These are phyloP conservation scores for Callinectes sapidus DNA, from an alignment of 2,888 invertebrate species.

Conservation along the genomic window DNA sequence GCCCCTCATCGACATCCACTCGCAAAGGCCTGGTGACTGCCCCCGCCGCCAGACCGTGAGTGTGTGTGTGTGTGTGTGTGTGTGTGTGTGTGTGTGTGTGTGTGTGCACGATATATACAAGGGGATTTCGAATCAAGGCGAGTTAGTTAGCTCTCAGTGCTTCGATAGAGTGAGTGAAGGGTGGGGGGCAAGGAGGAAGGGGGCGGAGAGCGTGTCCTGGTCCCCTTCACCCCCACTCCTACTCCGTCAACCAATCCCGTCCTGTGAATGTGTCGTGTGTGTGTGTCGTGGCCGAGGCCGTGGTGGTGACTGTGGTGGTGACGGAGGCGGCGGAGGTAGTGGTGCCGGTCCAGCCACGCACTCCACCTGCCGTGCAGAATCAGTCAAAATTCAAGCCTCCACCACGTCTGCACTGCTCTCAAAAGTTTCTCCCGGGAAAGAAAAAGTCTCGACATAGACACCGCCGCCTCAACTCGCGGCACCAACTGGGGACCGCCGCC, in stretches of 20 bases:
- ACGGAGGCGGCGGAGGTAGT: constrained; percentile 43
- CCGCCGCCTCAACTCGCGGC: constrained; percentile 37
- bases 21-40: constrained; percentile 59
- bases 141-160: constrained; percentile 68
- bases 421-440: constrained; percentile 32
- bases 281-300: constrained; percentile 37
- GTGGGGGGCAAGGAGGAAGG: constrained; percentile 49
- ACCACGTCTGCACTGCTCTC: neutral
- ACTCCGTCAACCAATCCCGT: constrained; percentile 61
- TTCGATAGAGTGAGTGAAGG: constrained; percentile 66
- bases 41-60: constrained; percentile 45
- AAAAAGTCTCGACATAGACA: constrained; percentile 38
- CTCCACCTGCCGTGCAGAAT: neutral
- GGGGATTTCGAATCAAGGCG: constrained; percentile 62
- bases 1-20: constrained; percentile 56
- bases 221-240: constrained; percentile 52
- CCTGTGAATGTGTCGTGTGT: constrained; percentile 59
- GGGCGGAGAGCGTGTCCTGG: constrained; percentile 38
- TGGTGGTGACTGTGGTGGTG: constrained; percentile 45
- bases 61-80: constrained; percentile 52
- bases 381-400: neutral
- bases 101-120: constrained; percentile 63
- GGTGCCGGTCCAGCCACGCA: constrained; percentile 2
- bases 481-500: constrained; percentile 24
- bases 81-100: constrained; percentile 63